Evolutionary conservation across 2,113 vertebrate species (phyloP), one percentile per base, ranked within the genome.

Genomic region (Alligator mississippiensis): DNA sequence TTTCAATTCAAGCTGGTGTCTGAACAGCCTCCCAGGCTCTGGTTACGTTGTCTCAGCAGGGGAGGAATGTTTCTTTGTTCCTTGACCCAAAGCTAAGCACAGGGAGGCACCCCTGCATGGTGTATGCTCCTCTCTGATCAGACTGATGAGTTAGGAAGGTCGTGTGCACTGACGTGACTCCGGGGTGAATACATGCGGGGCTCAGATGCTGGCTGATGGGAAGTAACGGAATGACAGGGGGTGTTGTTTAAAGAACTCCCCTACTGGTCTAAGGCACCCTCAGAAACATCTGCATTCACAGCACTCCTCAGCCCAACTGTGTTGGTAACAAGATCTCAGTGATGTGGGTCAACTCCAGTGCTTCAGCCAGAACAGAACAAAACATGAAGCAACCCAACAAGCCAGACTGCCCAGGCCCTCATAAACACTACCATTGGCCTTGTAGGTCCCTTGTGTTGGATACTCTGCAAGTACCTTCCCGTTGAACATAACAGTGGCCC

Each of bases 401-500:
- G 14, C 70, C 12, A 25, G 61, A 34, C 12, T 47, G 2, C 0
- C 2, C 57, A 2, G 28, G 22, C 60, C 11, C 30, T 21, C 14
- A n/a, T 5, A 70, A 57, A 30, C 18, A 25, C 76, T 16, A 47
- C 82, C 54, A 1, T 14, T 22, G 34, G 30, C 77, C 27, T n/a
- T 78, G 16, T 21, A 80, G 77, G 55, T 25, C 72, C 25, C 27
- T 8, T 12, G n/a, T 61, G 63, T 47, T 17, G 2, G 28, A 15
- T 19, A 14, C 1, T 0, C 28, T 54, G 89, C 9, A 77, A 18
- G 86, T 97, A 99, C 99, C 98, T 99, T 98, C 91, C 98, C 99
- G 0, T 99, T 99, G 97, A 99, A 99, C 93, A 99, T 95, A 93
- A 99, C 99, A 0, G 98, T 99, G 1, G 99, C 99, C 99, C 99